Percentiles rank a stretch among this genome's conserved stretches.
Evolutionary conservation across 2,888 invertebrate genomes (phyloP).

Genomic region (Leucophora obtusa): DNA sequence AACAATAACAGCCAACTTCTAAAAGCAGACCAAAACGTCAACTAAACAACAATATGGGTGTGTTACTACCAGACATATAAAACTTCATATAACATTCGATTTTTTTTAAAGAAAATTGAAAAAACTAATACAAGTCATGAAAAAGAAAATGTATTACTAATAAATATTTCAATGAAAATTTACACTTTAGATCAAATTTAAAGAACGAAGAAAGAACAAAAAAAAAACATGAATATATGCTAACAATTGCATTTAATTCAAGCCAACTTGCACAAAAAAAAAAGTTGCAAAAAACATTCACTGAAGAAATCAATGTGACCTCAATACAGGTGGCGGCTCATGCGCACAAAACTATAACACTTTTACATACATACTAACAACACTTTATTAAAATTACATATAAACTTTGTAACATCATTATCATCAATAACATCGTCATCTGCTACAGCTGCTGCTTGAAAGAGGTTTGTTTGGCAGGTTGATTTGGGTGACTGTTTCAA

Average conservation of each 20-base stretch:
- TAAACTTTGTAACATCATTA: not conserved
- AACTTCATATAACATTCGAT: not conserved
- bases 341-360: constrained; percentile 9
- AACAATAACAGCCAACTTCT: not conserved
- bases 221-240: not conserved
- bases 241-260: not conserved
- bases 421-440: constrained; percentile 4
- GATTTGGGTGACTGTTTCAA: not conserved
- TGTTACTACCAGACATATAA: not conserved
- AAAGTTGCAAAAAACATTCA: not conserved
- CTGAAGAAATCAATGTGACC: constrained; percentile 37
- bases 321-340: constrained; percentile 41
- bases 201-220: not conserved
- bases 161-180: constrained; percentile 13
- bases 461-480: not conserved
- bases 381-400: not conserved
- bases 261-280: not conserved
- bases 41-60: not conserved
- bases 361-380: not conserved
- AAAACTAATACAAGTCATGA: not conserved
- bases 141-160: not conserved
- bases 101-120: constrained; percentile 12
- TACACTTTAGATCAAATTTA: not conserved
- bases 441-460: not conserved
- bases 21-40: not conserved